Conservation (phyloP, 2,113 vertebrate genomes). For the Nematolebias whitei region DNA sequence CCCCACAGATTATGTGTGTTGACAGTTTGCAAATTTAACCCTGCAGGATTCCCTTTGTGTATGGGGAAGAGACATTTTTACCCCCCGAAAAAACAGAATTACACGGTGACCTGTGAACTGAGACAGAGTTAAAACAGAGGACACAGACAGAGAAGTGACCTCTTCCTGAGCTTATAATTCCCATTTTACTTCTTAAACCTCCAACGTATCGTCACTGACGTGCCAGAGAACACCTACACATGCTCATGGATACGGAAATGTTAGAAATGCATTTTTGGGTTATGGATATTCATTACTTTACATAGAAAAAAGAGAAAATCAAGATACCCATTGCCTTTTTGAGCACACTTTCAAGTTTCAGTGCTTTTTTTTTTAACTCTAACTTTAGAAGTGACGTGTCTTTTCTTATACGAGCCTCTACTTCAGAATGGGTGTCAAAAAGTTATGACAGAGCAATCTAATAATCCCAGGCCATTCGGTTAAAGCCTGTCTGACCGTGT, state of each 20-base stretch:
- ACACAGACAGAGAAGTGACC: slow-evolving; percentile 19
- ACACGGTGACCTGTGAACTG: slow-evolving; percentile 18
- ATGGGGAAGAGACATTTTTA: not conserved
- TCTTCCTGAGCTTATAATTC: slow-evolving; percentile 49
- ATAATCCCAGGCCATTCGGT: slow-evolving; percentile 23
- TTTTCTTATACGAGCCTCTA: not conserved
- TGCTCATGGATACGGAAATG: slow-evolving; percentile 10
- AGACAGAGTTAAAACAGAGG: slow-evolving; percentile 37
- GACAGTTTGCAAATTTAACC: slow-evolving; percentile 17
- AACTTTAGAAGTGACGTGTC: not conserved
- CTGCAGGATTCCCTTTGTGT: slow-evolving; percentile 15
- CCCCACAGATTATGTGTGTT: not conserved
- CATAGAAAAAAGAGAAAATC: too few relatives aligned
- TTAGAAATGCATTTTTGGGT: too few relatives aligned
- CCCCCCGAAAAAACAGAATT: slow-evolving; percentile 7
- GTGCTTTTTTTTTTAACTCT: not conserved
- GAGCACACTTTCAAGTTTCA: not conserved
- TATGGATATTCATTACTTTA: too few relatives aligned
- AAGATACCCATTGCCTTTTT: too few relatives aligned
- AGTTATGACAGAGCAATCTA: slow-evolving; percentile 3
- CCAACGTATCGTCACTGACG: slow-evolving; percentile 24
- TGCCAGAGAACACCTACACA: not conserved
- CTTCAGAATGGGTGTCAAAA: slow-evolving; percentile 1
- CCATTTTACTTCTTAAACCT: slow-evolving; percentile 16
- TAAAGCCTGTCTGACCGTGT: slow-evolving; percentile 13